These are phyloP conservation scores for Melanotaenia boesemani DNA, from an alignment of 2,797 vertebrate genomes.

Conservation along the genomic window DNA sequence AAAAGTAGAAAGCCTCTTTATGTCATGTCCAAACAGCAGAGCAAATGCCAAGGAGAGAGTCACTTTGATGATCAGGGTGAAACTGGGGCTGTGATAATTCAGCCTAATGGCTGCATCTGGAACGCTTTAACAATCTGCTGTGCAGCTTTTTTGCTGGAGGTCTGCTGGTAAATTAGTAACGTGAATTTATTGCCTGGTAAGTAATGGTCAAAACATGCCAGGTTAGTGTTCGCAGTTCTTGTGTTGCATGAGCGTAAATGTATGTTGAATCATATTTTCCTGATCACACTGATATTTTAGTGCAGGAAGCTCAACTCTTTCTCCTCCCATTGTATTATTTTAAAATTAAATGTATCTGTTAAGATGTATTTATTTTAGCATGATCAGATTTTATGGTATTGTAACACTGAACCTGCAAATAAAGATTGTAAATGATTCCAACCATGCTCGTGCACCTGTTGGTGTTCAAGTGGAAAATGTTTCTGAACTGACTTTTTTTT, in stretches of 20 bases:
- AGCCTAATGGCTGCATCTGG: background rate
- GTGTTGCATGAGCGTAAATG: background rate
- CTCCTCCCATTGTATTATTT: constrained; percentile 1
- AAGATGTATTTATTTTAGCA: background rate
- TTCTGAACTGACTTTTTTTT: too few relatives aligned
- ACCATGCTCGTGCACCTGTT: too few relatives aligned
- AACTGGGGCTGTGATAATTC: background rate
- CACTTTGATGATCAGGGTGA: background rate
- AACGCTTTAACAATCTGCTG: background rate
- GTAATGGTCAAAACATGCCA: background rate
- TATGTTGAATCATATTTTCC: background rate
- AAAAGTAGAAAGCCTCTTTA: background rate
- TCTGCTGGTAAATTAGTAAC: background rate
- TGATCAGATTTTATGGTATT: background rate
- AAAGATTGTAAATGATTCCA: constrained; percentile 2
- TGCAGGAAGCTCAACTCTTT: background rate
- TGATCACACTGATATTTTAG: background rate
- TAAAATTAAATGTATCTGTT: constrained; percentile 3
- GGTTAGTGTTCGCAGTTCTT: background rate
- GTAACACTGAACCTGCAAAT: constrained; percentile 25
- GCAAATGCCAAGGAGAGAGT: background rate
- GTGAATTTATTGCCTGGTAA: background rate
- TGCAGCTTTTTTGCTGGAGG: background rate
- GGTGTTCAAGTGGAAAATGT: too few relatives aligned
- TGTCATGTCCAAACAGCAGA: background rate